Evolutionary conservation across 1,140 invertebrate genomes (phyloP).

Genomic region (Pollicipes pollicipes): DNA sequence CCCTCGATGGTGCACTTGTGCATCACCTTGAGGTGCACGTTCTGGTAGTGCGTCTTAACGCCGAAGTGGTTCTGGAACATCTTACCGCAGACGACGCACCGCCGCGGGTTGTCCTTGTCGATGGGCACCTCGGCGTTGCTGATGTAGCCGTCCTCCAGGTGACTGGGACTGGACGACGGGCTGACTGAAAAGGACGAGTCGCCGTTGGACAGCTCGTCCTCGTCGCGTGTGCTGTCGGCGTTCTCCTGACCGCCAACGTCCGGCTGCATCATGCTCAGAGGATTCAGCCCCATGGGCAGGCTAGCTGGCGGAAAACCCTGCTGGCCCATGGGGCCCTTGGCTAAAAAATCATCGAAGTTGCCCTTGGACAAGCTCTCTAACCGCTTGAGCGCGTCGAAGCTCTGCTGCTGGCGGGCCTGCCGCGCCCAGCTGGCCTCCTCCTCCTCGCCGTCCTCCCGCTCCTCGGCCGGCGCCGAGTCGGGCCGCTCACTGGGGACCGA

Average conservation of each 20-base stretch:
- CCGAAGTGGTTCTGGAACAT: constrained; percentile 86
- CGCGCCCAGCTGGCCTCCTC: no score
- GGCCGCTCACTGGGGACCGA: background rate
- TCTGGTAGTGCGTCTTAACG: constrained; percentile 90
- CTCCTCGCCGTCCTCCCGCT: constrained; percentile 7
- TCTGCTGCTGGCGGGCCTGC: constrained; percentile 15
- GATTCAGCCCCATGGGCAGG: background rate
- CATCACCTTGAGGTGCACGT: constrained; percentile 86
- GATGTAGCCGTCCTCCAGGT: constrained; percentile 16
- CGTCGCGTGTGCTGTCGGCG: constrained; percentile 20
- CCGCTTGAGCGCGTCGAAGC: constrained; percentile 49
- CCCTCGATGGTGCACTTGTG: constrained; percentile 89
- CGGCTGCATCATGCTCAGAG: background rate
- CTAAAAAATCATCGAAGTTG: constrained; percentile 39
- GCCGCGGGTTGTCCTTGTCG: constrained; percentile 60
- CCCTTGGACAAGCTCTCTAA: constrained; percentile 62
- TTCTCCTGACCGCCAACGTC: background rate
- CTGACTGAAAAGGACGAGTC: constrained; percentile 1
- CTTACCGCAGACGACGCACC: constrained; percentile 80
- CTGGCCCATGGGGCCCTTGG: constrained; percentile 1
- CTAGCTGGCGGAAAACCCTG: background rate
- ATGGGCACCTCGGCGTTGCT: constrained; percentile 43
- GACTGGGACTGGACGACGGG: constrained; percentile 7
- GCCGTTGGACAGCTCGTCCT: background rate
- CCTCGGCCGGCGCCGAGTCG: background rate